phyloP scores from a whole-genome alignment of 2,113 vertebrate species.

The Xyrauchen texanus region DNA sequence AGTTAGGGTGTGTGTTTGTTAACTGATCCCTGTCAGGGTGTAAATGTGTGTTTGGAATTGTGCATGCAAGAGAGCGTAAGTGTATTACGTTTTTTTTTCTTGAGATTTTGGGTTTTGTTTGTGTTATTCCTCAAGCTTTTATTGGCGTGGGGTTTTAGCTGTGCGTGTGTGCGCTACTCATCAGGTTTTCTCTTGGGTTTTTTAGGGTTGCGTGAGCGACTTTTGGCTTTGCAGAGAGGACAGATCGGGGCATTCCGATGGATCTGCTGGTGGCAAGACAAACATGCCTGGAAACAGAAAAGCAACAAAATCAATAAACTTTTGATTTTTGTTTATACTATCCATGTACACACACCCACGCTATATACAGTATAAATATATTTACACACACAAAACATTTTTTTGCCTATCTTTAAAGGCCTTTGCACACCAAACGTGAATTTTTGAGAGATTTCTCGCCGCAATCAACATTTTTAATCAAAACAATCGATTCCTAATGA shows the following conservation, averaged over 20 bases:
- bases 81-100: too few relatives aligned
- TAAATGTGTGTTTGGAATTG: not conserved
- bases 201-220: constrained; percentile 97
- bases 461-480: too few relatives aligned
- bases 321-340: not conserved
- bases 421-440: too few relatives aligned
- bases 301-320: constrained; percentile 1
- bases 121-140: constrained; percentile 79
- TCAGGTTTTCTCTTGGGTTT: constrained; percentile 98
- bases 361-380: too few relatives aligned
- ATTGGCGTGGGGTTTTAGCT: not conserved
- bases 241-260: constrained; percentile 97
- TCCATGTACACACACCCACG: not conserved
- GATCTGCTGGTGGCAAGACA: constrained; percentile 98
- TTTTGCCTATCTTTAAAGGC: too few relatives aligned
- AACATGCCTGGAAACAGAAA: constrained; percentile 81
- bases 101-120: constrained; percentile 80
- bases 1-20: too few relatives aligned
- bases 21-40: too few relatives aligned
- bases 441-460: too few relatives aligned
- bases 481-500: too few relatives aligned
- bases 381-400: too few relatives aligned
- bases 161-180: constrained; percentile 72
- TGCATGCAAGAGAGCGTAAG: too few relatives aligned
- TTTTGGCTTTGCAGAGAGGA: constrained; percentile 97